Conservation (phyloP, 2,113 vertebrate genomes). For the Anas platyrhynchos region DNA sequence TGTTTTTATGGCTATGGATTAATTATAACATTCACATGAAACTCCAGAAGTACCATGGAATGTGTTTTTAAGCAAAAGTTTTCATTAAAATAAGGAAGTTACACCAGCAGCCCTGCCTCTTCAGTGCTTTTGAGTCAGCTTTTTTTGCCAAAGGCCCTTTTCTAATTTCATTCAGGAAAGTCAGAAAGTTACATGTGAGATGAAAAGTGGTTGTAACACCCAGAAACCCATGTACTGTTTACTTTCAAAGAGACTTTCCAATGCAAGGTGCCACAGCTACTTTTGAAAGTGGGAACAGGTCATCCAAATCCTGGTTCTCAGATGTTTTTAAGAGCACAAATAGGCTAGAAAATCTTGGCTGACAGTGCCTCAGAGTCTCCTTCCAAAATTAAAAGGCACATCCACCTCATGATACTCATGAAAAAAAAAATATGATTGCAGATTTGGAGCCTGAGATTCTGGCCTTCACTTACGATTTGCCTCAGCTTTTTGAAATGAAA, state of each 20-base stretch:
- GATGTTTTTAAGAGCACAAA: background rate
- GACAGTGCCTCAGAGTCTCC: background rate
- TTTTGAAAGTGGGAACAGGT: background rate
- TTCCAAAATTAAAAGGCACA: rapidly evolving
- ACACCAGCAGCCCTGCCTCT: background rate
- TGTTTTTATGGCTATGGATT: background rate
- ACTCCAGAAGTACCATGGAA: background rate
- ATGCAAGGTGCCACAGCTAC: background rate
- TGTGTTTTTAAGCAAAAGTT: background rate
- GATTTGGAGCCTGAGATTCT: background rate
- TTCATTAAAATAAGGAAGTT: slow-evolving; percentile 30
- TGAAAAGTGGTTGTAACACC: background rate
- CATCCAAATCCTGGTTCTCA: background rate
- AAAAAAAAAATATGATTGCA: background rate
- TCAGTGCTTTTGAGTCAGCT: background rate
- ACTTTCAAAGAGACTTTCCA: background rate
- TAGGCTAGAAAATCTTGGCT: background rate
- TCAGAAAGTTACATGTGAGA: background rate
- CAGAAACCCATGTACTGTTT: background rate
- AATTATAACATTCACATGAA: background rate
- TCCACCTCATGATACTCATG: background rate
- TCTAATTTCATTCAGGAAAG: slow-evolving; percentile 9
- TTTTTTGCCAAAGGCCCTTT: background rate
- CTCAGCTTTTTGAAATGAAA: background rate
- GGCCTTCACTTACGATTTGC: background rate